These are phyloP conservation scores for Burhinus oedicnemus DNA, from an alignment of 2,113 vertebrate species.

Conservation along the genomic window DNA sequence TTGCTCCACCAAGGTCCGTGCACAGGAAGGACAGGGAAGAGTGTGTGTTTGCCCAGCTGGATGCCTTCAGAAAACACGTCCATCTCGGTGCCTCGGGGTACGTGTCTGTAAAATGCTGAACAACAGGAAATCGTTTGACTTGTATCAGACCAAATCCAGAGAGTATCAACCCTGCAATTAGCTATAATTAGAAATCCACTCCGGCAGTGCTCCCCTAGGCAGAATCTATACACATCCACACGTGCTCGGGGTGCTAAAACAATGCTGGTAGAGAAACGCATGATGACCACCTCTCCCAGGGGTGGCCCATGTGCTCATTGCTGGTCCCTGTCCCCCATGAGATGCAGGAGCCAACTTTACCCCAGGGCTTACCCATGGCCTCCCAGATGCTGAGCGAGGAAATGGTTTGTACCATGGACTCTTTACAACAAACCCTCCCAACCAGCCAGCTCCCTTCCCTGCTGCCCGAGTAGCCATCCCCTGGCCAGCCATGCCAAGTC, in stretches of 20 bases:
- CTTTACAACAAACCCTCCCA: not conserved
- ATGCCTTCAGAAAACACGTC: not conserved
- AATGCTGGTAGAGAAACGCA: fast-evolving
- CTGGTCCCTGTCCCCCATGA: not conserved
- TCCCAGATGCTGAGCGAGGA: not conserved
- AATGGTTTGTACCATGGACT: not conserved
- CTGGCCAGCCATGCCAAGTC: not conserved
- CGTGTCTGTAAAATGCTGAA: not conserved
- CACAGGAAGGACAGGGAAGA: not conserved
- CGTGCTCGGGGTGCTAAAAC: fast-evolving
- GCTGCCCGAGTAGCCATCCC: not conserved
- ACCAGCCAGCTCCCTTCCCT: not conserved
- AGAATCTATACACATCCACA: not conserved
- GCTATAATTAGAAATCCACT: not conserved
- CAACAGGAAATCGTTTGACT: not conserved
- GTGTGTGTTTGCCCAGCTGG: not conserved
- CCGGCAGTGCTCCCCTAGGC: not conserved
- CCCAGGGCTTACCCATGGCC: slow-evolving; percentile 19
- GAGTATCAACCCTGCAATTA: slow-evolving; percentile 10
- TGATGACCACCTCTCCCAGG: not conserved
- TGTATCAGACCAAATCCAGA: not conserved
- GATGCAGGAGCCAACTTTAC: slow-evolving; percentile 7
- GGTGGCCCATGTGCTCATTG: not conserved
- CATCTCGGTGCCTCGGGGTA: not conserved
- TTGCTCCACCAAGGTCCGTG: not conserved